These are phyloP conservation scores for Anabas testudineus DNA, from an alignment of 2,797 vertebrate species.

Conservation along the genomic window DNA sequence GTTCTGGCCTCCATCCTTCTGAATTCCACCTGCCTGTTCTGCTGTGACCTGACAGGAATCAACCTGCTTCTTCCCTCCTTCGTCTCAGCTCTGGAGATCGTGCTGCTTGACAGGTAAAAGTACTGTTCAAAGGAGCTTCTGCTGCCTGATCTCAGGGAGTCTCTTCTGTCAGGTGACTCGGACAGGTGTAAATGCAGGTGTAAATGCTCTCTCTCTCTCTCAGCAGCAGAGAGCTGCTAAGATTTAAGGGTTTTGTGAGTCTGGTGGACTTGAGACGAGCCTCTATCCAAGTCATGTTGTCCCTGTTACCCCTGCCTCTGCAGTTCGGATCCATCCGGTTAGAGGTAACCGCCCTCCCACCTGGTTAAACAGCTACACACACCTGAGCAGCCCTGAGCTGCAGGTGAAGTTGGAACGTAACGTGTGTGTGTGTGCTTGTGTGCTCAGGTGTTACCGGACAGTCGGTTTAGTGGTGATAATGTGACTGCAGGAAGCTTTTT, in stretches of 20 bases:
- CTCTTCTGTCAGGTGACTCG: too few species aligned
- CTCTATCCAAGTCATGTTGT: slow-evolving; percentile 92
- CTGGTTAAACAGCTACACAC: not conserved
- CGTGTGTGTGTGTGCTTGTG: too few species aligned
- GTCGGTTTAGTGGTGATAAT: slow-evolving; percentile 16
- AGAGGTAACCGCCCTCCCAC: slow-evolving; percentile 80
- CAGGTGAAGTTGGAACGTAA: too few species aligned
- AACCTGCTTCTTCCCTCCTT: slow-evolving; percentile 93
- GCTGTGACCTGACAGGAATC: slow-evolving; percentile 93
- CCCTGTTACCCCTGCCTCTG: slow-evolving; percentile 91
- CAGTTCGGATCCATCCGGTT: slow-evolving; percentile 92
- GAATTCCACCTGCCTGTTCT: slow-evolving; percentile 93
- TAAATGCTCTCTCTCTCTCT: not conserved
- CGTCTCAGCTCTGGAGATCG: slow-evolving; percentile 92
- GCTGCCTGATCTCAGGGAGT: too few species aligned
- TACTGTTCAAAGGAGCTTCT: too few species aligned
- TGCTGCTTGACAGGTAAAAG: slow-evolving; percentile 92
- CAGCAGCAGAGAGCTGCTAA: slow-evolving; percentile 92
- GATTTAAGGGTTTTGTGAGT: slow-evolving; percentile 90
- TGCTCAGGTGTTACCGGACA: slow-evolving; percentile 34
- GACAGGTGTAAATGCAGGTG: slow-evolving; percentile 1
- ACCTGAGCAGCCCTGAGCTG: too few species aligned
- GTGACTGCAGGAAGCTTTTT: slow-evolving; percentile 62
- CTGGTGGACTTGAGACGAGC: slow-evolving; percentile 92
- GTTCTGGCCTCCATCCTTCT: slow-evolving; percentile 93